Conservation (phyloP, 2,888 invertebrate species). For the Andrena dorsata region DNA sequence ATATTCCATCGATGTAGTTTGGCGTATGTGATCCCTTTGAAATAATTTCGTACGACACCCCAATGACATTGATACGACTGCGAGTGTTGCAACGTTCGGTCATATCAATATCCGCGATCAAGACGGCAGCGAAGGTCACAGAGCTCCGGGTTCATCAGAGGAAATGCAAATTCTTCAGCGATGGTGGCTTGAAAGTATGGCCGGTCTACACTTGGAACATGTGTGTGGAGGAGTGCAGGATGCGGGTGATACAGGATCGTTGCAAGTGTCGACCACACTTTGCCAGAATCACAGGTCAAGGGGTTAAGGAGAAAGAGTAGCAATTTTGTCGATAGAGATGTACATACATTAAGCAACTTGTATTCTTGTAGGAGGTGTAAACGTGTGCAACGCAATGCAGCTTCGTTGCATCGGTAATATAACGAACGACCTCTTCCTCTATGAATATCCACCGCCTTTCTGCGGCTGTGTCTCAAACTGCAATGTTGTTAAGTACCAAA, state of each 20-base stretch:
- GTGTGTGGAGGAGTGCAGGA: conserved; percentile 91
- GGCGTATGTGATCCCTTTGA: conserved; percentile 25
- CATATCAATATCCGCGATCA: conserved; percentile 34
- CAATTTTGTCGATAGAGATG: neutral
- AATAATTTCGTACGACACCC: neutral
- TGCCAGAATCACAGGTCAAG: conserved; percentile 88
- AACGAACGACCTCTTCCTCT: conserved; percentile 38
- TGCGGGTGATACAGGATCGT: conserved; percentile 87
- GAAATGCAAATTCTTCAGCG: conserved; percentile 89
- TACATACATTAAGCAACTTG: neutral
- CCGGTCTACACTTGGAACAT: conserved; percentile 90
- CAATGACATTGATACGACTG: neutral
- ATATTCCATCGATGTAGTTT: neutral
- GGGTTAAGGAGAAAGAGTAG: neutral
- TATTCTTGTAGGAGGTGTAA: conserved; percentile 63
- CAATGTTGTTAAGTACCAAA: conserved; percentile 41
- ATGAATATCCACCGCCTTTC: neutral
- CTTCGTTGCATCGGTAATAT: conserved; percentile 71
- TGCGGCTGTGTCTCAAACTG: conserved; percentile 70
- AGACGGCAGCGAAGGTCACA: conserved; percentile 45
- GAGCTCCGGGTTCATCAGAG: conserved; percentile 85
- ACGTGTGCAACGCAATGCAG: conserved; percentile 70
- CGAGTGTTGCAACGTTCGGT: neutral
- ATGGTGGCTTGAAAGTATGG: conserved; percentile 88
- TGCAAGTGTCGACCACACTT: conserved; percentile 92